A percentile compares a stretch with the other conserved stretches of the same genome.
Conservation (phyloP, 2,888 invertebrate species). For the Nebria salina region DNA sequence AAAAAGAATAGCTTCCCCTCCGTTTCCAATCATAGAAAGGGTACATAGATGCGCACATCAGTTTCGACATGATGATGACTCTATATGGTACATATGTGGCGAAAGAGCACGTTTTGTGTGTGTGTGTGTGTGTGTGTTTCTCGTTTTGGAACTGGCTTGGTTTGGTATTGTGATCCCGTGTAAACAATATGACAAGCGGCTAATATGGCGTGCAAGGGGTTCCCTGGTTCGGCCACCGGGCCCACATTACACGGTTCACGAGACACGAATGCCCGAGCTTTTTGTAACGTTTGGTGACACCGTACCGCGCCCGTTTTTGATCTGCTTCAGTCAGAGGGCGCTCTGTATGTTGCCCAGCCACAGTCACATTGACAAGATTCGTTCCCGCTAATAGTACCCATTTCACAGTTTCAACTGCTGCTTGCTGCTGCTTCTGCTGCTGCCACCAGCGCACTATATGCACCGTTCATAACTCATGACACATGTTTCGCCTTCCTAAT, state of each 20-base stretch:
- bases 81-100: neutral
- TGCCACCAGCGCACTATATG: slow-evolving; percentile 14
- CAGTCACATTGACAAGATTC: neutral
- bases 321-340: neutral
- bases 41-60: neutral
- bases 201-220: slow-evolving; percentile 59
- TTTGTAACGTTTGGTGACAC: slow-evolving; percentile 50
- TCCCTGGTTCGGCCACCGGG: slow-evolving; percentile 32
- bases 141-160: neutral
- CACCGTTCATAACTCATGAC: slow-evolving; percentile 33
- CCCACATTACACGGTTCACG: slow-evolving; percentile 54
- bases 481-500: slow-evolving; percentile 48
- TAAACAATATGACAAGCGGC: slow-evolving; percentile 64
- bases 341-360: neutral
- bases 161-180: slow-evolving; percentile 53
- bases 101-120: neutral
- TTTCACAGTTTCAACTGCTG: slow-evolving; percentile 49
- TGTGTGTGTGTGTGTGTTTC: neutral
- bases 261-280: slow-evolving; percentile 51
- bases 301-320: slow-evolving; percentile 47
- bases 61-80: slow-evolving; percentile 1
- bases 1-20: neutral
- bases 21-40: neutral
- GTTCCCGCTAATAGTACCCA: slow-evolving; percentile 32
- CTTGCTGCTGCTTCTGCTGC: slow-evolving; percentile 2